phyloP scores from a whole-genome alignment of 2,113 vertebrate species.

The Verasper variegatus region DNA sequence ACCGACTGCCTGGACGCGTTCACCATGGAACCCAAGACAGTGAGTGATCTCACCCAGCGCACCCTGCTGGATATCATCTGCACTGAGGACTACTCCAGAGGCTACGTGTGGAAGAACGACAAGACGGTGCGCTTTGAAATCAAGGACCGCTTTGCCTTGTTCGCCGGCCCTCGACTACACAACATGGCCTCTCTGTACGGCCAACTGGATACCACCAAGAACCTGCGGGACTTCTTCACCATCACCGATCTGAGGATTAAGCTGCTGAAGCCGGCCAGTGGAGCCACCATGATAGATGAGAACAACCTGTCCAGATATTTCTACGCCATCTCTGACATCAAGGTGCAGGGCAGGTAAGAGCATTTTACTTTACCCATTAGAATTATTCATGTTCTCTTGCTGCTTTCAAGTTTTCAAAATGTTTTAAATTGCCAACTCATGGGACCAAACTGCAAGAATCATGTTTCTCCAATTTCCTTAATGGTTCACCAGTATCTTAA shows the following conservation, averaged over 20 bases:
- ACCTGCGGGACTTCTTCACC: slow-evolving; percentile 98
- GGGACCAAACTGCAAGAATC: neutral
- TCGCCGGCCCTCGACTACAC: slow-evolving; percentile 94
- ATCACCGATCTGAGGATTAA: slow-evolving; percentile 96
- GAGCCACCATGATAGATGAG: slow-evolving; percentile 96
- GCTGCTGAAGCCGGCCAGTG: slow-evolving; percentile 94
- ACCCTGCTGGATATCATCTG: slow-evolving; percentile 98
- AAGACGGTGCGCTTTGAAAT: slow-evolving; percentile 99
- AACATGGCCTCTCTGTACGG: slow-evolving; percentile 99
- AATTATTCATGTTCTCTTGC: neutral
- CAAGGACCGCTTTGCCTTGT: slow-evolving; percentile 97
- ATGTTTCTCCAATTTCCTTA: neutral
- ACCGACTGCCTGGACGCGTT: slow-evolving; percentile 98
- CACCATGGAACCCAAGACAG: slow-evolving; percentile 97
- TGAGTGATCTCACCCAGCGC: slow-evolving; percentile 91
- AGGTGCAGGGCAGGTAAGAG: slow-evolving; percentile 97
- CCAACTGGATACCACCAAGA: slow-evolving; percentile 98
- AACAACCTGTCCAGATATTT: slow-evolving; percentile 96
- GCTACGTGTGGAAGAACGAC: slow-evolving; percentile 95
- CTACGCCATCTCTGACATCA: slow-evolving; percentile 98
- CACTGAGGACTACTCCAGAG: slow-evolving; percentile 97
- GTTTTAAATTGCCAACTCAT: neutral
- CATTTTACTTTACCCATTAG: neutral
- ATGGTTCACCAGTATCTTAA: neutral
- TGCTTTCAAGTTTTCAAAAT: neutral